Evolutionary conservation across 2,888 invertebrate species (phyloP).

Genomic region (Hydraecia micacea): DNA sequence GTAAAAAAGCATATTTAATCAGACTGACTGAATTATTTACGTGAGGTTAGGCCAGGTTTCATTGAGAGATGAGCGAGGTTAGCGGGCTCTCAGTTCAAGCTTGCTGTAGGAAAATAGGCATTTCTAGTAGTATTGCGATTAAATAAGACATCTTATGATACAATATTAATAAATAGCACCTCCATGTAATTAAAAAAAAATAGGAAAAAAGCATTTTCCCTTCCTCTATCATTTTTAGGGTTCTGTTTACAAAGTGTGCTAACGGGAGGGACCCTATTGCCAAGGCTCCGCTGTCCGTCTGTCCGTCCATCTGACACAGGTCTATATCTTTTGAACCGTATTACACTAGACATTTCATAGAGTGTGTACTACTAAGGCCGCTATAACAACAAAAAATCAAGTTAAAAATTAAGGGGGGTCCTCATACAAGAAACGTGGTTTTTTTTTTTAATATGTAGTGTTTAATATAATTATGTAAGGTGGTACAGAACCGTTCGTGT

Average conservation of each 20-base stretch:
- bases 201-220: background rate
- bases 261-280: background rate
- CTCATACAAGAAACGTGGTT: background rate
- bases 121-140: no score
- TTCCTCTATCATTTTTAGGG: background rate
- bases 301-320: background rate
- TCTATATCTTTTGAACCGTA: background rate
- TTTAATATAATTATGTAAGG: no score
- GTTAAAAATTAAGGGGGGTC: background rate
- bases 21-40: slow-evolving; percentile 52
- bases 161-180: background rate
- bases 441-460: background rate
- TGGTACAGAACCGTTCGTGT: background rate
- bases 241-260: background rate
- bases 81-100: background rate
- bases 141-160: background rate
- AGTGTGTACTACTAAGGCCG: background rate
- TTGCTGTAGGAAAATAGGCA: background rate
- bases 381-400: background rate
- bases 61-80: slow-evolving; percentile 10
- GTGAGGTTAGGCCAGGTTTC: slow-evolving; percentile 12
- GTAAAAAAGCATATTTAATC: slow-evolving; percentile 65
- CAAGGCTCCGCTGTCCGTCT: background rate
- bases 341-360: background rate
- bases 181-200: background rate